Percentiles rank a stretch among this genome's conserved stretches.
phyloP scores from a whole-genome alignment of 2,888 invertebrate genomes.

The Philereme transversata region DNA sequence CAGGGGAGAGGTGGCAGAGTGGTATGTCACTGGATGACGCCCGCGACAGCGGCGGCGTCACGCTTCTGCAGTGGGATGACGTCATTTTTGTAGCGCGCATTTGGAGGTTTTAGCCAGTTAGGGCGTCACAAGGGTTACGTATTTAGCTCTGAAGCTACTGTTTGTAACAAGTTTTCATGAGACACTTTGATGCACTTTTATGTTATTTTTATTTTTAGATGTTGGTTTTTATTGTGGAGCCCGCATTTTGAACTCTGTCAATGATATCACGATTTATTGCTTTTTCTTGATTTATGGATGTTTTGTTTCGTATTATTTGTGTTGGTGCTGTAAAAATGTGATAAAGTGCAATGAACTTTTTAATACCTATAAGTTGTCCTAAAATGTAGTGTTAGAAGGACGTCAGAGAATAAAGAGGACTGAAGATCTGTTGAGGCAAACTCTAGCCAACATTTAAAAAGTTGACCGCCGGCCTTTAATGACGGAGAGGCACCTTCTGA shows the following conservation, averaged over 20 bases:
- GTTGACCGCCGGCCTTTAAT: no score
- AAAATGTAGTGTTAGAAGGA: no score
- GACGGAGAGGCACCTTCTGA: no score
- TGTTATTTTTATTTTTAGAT: background rate
- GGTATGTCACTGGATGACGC: conserved; percentile 71
- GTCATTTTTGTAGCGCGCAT: conserved; percentile 82
- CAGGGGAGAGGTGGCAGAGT: conserved; percentile 62
- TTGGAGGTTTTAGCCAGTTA: conserved; percentile 41
- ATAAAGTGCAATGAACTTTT: conserved; percentile 8
- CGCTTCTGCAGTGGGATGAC: conserved; percentile 78
- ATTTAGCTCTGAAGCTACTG: conserved; percentile 16
- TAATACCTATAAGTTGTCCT: no score
- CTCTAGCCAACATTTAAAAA: no score
- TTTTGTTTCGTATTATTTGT: conserved; percentile 18
- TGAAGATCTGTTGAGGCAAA: no score
- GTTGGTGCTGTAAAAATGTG: conserved; percentile 28
- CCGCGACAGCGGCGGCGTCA: conserved; percentile 78
- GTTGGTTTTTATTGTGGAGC: conserved; percentile 3
- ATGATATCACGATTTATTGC: conserved; percentile 24
- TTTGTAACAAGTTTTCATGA: background rate
- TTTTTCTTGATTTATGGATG: conserved; percentile 14
- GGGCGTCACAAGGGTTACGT: conserved; percentile 9
- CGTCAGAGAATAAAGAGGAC: no score
- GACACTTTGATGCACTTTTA: background rate
- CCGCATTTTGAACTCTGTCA: conserved; percentile 25